Percentiles rank a stretch among this genome's conserved stretches.
Evolutionary conservation across 2,113 vertebrate species (phyloP).

Genomic region (Heptranchias perlo): DNA sequence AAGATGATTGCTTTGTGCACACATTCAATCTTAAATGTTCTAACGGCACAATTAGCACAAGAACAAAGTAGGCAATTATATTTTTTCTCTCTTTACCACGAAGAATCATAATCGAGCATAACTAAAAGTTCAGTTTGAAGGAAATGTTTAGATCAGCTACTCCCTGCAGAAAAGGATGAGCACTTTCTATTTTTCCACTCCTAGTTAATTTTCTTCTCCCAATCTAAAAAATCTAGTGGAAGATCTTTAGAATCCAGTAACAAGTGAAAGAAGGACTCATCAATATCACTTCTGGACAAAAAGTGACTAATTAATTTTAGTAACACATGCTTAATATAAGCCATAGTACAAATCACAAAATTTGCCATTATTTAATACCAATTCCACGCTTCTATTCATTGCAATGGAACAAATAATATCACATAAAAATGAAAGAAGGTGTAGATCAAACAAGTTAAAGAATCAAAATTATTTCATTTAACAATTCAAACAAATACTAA

Average conservation of each 20-base stretch:
- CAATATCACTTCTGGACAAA: neutral
- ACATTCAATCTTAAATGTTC: neutral
- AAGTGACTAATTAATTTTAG: neutral
- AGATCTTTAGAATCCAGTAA: neutral
- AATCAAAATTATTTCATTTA: neutral
- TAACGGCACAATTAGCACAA: neutral
- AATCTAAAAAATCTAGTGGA: neutral
- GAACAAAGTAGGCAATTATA: neutral
- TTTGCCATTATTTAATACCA: neutral
- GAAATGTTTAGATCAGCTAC: neutral
- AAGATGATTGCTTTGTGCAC: too few relatives aligned
- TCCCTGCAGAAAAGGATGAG: neutral
- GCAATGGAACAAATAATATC: neutral
- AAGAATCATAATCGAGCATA: neutral
- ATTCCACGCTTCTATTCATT: neutral
- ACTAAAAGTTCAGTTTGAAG: neutral
- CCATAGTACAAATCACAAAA: neutral
- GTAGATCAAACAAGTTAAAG: neutral
- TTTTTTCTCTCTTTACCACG: neutral
- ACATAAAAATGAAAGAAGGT: neutral
- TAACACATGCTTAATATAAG: neutral
- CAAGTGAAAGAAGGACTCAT: neutral
- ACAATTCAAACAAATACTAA: neutral
- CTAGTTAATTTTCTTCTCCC: neutral
- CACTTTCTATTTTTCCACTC: neutral